Base-by-base conservation (phyloP, 2,113 vertebrate species). In the Oceanodroma tethys region DNA sequence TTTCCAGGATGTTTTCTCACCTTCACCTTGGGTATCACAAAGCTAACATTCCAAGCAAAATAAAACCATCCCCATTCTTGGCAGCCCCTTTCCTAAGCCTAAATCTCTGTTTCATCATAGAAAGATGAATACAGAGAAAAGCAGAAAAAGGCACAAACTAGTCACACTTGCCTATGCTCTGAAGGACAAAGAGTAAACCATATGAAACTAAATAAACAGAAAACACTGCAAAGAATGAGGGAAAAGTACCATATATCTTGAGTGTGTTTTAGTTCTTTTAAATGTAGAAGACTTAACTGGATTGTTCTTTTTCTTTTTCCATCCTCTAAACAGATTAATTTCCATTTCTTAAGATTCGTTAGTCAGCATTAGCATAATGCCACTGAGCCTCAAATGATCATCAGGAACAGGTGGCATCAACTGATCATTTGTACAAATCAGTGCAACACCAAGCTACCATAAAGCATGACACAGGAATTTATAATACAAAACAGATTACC, bases 351-450 rank as follows among this genome's bases (percentile, higher is more conserved):
- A 86, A 87, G 86, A 96, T 84, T 91, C 26, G 3, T 96, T 96
- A 94, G 91, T 78, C 93, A 84, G 87, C 56, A 96, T 97, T 96
- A 96, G 81, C 83, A 91, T 95, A 96, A 95, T 94, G 91, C 94
- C 96, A 95, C 91, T 95, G 94, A 97, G 83, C 52, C 40, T 87
- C 94, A 93, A 95, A 94, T 48, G 83, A 91, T 91, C 91, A 96
- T 78, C 81, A 72, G 73, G 76, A 95, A 97, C 86, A 96, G 89
- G 95, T 93, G 93, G 91, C 89, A 96, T 63, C 73, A 91, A 79
- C 81, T 40, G 82, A 94, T 95, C 91, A 47, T 96, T 81, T 95
- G 76, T 94, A 94, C 70, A 95, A 81, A 93, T 91, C 95, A 93
- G 32, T 60, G 68, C 84, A 81, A 86, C 60, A 67, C 43, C 72